Base-by-base conservation (phyloP, 2,888 invertebrate species). In the Dorcus hopei region DNA sequence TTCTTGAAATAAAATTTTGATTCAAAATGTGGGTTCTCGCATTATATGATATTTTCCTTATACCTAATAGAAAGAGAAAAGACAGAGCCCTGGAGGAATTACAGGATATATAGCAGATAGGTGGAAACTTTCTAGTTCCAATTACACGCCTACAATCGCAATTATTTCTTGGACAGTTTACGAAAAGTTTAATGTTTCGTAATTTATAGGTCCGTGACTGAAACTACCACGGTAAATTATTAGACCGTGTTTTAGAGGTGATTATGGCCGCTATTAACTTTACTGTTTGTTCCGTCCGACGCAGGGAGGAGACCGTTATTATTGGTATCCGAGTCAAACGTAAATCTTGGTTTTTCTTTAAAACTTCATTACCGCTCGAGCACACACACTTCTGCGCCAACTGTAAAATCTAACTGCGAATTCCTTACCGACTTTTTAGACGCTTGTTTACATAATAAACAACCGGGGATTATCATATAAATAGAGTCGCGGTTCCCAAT, bases 111-210 rank as follows among this genome's bases (percentile, higher is more conserved):
- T 56, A 33, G 40, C 45, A 51, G 16, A 51, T 51, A 49, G 49
- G 23, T 38, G 48, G 42, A 60, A 56, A 61, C 56, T 56, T 62
- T 56, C 54, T 47, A 54, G 65, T 70, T 68, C 71, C 74, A 74
- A 74, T 74, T 75, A 74, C 73, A 74, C 73, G 74, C 73, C 71
- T 72, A 71, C 72, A 72, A 70, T 72, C 65, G 71, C 74, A 76
- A 75, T 76, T 76, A 76, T 74, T 74, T 75, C 76, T 74, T 74
- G 73, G 76, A 74, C 74, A 76, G 72, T 74, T 75, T 65, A 55
- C 63, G 71, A 71, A 73, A 75, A 74, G 70, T 74, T 75, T 74
- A 73, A 74, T 73, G 74, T 73, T 74, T 70, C 68, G 72, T 72
- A 73, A 74, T 75, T 74, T 74, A 75, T 75, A 69, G 72, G 61